Percentiles rank a stretch among this genome's conserved stretches.
Conservation (phyloP, 2,797 vertebrate genomes). For the Carduelis carduelis region DNA sequence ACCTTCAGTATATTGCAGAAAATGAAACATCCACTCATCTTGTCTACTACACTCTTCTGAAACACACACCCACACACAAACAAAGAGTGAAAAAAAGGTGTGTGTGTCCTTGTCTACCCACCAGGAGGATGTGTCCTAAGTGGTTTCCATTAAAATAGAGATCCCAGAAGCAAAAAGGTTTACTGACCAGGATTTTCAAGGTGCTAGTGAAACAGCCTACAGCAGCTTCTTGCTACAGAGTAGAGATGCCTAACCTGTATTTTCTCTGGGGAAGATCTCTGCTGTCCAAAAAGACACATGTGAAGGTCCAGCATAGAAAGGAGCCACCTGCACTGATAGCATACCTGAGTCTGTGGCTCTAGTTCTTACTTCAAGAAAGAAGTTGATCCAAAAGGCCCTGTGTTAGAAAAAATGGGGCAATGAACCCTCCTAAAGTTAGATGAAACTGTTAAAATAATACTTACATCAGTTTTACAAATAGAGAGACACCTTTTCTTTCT, state of each 20-base stretch:
- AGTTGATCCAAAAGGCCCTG: not conserved
- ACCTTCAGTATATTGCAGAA: not conserved
- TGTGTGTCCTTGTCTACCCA: not conserved
- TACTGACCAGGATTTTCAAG: not conserved
- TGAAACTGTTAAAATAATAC: not conserved
- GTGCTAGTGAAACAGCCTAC: not conserved
- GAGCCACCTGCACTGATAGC: not conserved
- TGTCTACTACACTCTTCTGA: not conserved
- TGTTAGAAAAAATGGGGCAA: not conserved
- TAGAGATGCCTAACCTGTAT: not conserved
- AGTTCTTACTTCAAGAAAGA: not conserved
- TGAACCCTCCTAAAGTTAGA: not conserved
- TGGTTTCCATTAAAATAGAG: not conserved
- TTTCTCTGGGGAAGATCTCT: not conserved
- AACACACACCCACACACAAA: not conserved
- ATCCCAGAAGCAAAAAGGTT: not conserved
- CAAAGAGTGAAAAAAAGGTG: not conserved
- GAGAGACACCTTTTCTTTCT: not conserved
- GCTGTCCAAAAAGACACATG: not conserved
- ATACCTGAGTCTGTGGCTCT: not conserved
- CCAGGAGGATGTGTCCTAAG: not conserved
- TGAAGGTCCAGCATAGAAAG: not conserved
- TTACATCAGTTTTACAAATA: not conserved
- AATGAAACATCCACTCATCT: not conserved
- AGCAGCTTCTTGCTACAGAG: not conserved